Conservation (phyloP, 2,888 invertebrate species). For the Leptinotarsa juncta region DNA sequence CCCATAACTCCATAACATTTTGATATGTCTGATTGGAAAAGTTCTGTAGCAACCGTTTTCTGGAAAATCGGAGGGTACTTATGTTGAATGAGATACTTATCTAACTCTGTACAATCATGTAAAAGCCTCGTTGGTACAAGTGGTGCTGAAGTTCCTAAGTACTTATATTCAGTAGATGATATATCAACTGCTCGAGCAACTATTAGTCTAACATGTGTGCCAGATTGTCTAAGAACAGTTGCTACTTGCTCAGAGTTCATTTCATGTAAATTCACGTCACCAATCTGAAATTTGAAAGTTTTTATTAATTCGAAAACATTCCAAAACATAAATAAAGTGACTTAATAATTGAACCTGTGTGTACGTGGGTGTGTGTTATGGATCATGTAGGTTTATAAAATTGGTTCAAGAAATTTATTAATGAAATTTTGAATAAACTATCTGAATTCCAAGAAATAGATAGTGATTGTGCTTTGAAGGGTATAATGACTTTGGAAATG, state of each 20-base stretch:
- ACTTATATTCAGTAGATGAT: constrained; percentile 71
- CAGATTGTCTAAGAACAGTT: constrained; percentile 93
- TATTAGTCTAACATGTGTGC: constrained; percentile 92
- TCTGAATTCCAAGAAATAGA: constrained; percentile 19
- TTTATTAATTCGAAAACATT: neutral
- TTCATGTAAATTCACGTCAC: constrained; percentile 83
- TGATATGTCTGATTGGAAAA: constrained; percentile 63
- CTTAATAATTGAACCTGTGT: too few species aligned
- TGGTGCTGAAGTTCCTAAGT: constrained; percentile 71
- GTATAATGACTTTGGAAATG: constrained; percentile 25
- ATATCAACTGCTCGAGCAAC: constrained; percentile 92
- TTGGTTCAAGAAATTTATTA: neutral
- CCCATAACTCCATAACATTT: constrained; percentile 55
- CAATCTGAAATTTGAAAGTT: constrained; percentile 58
- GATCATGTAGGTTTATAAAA: too few species aligned
- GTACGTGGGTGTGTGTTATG: too few species aligned
- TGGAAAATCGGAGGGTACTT: constrained; percentile 81
- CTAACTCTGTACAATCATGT: constrained; percentile 87
- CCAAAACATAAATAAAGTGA: too few species aligned
- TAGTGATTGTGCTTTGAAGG: constrained; percentile 26
- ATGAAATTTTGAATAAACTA: constrained; percentile 5
- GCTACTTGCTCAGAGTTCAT: constrained; percentile 99
- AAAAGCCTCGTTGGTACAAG: constrained; percentile 79
- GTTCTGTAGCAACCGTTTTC: constrained; percentile 53
- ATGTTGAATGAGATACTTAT: constrained; percentile 86